Conservation (phyloP, 2,888 invertebrate species). For the Globia sparganii region DNA sequence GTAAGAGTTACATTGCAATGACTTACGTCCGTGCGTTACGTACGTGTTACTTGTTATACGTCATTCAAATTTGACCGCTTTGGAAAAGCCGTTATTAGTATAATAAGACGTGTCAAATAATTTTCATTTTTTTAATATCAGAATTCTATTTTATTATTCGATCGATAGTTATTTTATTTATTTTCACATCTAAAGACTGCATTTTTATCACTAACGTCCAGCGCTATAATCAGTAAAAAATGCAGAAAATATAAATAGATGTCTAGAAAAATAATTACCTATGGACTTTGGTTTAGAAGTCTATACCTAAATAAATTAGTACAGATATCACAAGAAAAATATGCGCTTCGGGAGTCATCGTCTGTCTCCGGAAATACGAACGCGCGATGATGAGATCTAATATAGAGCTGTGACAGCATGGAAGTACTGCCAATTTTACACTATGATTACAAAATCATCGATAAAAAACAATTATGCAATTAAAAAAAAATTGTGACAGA, state of each 20-base stretch:
- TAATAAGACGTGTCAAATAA: neutral
- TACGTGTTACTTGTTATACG: neutral
- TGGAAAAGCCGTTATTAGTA: neutral
- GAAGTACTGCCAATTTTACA: neutral
- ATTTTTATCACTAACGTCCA: constrained; percentile 43
- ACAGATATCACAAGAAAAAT: neutral
- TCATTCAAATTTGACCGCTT: neutral
- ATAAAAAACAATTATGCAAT: neutral
- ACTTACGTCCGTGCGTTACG: no score
- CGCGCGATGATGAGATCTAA: neutral
- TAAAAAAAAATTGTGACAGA: neutral
- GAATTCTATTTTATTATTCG: constrained; percentile 11
- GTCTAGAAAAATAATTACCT: constrained; percentile 30
- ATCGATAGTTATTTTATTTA: constrained; percentile 12
- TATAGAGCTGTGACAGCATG: neutral
- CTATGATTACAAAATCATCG: neutral
- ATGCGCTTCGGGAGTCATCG: neutral
- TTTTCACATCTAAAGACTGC: neutral
- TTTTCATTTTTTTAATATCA: neutral
- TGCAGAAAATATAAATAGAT: constrained; percentile 42
- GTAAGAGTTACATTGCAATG: neutral
- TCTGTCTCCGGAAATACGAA: neutral
- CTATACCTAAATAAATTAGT: constrained; percentile 16
- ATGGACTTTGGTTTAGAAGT: constrained; percentile 14
- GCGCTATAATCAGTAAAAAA: constrained; percentile 38